phyloP scores from a whole-genome alignment of 2,797 vertebrate genomes.

The Erethizon dorsatum region DNA sequence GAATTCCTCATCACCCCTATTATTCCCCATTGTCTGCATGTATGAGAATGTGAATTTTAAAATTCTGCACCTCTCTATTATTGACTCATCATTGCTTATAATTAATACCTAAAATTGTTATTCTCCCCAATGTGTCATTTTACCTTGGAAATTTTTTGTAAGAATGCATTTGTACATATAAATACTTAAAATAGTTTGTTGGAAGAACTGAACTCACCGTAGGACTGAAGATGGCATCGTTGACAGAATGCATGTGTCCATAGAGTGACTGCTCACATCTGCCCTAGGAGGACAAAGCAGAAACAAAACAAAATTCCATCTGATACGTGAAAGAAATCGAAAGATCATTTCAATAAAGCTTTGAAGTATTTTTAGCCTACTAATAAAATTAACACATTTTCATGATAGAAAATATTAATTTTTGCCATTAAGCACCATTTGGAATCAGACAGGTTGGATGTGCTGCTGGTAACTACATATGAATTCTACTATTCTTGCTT shows the following conservation, averaged over 20 bases:
- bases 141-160: neutral
- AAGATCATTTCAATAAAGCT: neutral
- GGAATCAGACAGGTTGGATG: neutral
- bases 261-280: slow-evolving; percentile 89
- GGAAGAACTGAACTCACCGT: slow-evolving; percentile 80
- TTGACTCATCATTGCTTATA: neutral
- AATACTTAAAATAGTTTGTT: neutral
- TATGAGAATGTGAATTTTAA: neutral
- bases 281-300: slow-evolving; percentile 82
- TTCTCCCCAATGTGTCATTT: neutral
- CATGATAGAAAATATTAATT: neutral
- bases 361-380: neutral
- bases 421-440: neutral
- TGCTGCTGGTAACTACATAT: rapidly evolving
- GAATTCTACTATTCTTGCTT: neutral
- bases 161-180: neutral
- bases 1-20: neutral
- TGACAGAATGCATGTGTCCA: slow-evolving; percentile 92
- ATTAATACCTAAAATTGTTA: neutral
- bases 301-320: slow-evolving; percentile 44
- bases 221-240: slow-evolving; percentile 89
- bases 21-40: neutral
- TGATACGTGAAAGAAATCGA: neutral
- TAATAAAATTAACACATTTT: neutral
- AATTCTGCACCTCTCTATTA: neutral